Evolutionary conservation across 2,888 invertebrate species (phyloP), one percentile per base, ranked within the genome.

Genomic region (Stenichneumon culpator): DNA sequence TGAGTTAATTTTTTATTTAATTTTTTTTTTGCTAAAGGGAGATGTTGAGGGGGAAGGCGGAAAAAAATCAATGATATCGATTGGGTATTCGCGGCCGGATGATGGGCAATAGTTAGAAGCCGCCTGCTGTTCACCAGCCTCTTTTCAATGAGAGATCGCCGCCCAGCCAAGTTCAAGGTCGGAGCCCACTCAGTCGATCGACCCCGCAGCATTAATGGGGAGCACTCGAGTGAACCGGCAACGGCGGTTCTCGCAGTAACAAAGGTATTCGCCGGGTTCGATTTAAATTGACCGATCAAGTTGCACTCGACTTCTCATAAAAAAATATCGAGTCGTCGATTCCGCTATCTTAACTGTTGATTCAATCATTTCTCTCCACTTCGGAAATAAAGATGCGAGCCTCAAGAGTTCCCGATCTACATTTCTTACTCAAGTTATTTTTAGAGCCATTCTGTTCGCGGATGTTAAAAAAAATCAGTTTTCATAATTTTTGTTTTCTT

Each of bases 51-150:
- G 60, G 32, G 25, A 63, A 68, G 68, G 54, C 57, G 68, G 79
- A 74, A 69, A 81, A 60, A 83, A 82, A 82, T 84, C 79, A 84
- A 84, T 84, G 44, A 79, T 84, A 84, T 84, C 75, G 84, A 85
- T 85, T 72, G 78, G 16, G 60, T 69, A 67, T 60, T 68, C 44
- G 47, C 25, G 25, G 32, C 74, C 50, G 79, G 67, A 44, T 39
- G 73, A 68, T 68, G 77, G 54, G 19, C 19, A 65, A 28, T 16
- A 14, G 19, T 2, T n/a, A 14, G 28, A 52, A 52, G 63, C 50
- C 11, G 68, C 70, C 74, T 50, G 72, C 75, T 57, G 70, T 84
- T 81, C 78, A 44, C 77, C 50, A 39, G 9, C 32, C 44, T 60
- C 70, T 78, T 84, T 79, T 78, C 78, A 82, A 85, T 85, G 78